These are phyloP conservation scores for Deilephila porcellus DNA, from an alignment of 2,888 invertebrate genomes.

Conservation along the genomic window DNA sequence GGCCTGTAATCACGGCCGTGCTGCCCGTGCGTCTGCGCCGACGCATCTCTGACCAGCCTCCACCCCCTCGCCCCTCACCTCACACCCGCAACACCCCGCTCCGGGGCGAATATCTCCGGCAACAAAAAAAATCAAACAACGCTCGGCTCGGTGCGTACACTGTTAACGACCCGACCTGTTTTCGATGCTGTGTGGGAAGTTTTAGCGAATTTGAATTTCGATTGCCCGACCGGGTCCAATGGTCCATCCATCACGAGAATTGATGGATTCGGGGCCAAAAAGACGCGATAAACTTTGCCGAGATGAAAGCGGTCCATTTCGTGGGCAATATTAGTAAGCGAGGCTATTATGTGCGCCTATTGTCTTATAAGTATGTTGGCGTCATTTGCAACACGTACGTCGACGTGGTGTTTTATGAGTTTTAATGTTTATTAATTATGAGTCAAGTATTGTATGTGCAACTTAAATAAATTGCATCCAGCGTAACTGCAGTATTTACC, in stretches of 20 bases:
- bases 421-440: constrained; percentile 26
- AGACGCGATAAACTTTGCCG: constrained; percentile 67
- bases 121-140: constrained; percentile 72
- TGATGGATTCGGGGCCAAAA: constrained; percentile 83
- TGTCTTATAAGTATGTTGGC: constrained; percentile 14
- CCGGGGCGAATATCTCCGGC: constrained; percentile 76
- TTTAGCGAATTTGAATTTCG: constrained; percentile 85
- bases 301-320: constrained; percentile 78
- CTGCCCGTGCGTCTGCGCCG: constrained; percentile 80
- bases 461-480: neutral
- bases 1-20: constrained; percentile 82
- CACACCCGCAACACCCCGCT: constrained; percentile 51
- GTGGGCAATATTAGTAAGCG: constrained; percentile 74
- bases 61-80: constrained; percentile 35
- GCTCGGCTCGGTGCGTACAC: constrained; percentile 63
- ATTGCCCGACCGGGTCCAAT: constrained; percentile 71
- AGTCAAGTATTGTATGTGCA: neutral
- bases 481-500: neutral
- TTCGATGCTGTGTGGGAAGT: constrained; percentile 81
- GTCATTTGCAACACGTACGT: constrained; percentile 16
- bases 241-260: constrained; percentile 83
- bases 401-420: neutral
- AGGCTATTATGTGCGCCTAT: constrained; percentile 58
- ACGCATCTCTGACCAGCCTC: constrained; percentile 53
- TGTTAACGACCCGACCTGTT: constrained; percentile 82